Base-by-base conservation (phyloP, 2,888 invertebrate genomes). In the Netelia virgata region DNA sequence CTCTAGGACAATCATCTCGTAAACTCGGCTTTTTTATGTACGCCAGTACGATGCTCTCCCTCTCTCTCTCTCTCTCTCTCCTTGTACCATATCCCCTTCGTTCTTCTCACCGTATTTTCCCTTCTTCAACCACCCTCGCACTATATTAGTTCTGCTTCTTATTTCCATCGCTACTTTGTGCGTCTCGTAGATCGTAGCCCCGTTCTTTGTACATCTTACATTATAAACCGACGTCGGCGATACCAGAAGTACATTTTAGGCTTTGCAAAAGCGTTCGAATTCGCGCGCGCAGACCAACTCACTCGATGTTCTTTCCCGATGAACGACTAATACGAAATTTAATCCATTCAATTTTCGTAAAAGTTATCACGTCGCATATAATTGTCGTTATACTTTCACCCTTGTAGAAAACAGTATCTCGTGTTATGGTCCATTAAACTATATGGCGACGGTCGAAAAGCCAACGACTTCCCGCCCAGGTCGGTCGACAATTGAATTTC, bases 1-100 rank as follows among this genome's bases (percentile, higher is more conserved):
- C 87, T 73, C 87, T 88, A 88, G 91, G 90, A 91, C 91, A 91
- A 91, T 91, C 90, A 90, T 91, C 91, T 90, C 91, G 90, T 91
- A 91, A 91, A 91, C 88, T 91, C 86, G 88, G 82, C 78, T 86
- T 87, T 89, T 88, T 89, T 88, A 84, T 86, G 16, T 53, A 69
- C 57, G 18, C 55, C 28, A 73, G 76, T 59, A 20, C 72, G 76
- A 81, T 47, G 41, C 73, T 50, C 55, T 70, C 53, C 53, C 73
- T 50, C 61, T 50, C 68, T n/a, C n/a, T 47, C 68, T 41, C 68
- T 64, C 11, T 70, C 53, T 59, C 73, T 50, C 61, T 50, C 68
- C 43, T 63, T 66, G 16, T 70, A 53, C 66, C 43, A 61, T 72
- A 66, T 43, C 43, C 63, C 20, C 47, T 75, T 66, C 50, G 77